phyloP scores from a whole-genome alignment of 2,888 invertebrate genomes.

The Coleophora flavipennella region DNA sequence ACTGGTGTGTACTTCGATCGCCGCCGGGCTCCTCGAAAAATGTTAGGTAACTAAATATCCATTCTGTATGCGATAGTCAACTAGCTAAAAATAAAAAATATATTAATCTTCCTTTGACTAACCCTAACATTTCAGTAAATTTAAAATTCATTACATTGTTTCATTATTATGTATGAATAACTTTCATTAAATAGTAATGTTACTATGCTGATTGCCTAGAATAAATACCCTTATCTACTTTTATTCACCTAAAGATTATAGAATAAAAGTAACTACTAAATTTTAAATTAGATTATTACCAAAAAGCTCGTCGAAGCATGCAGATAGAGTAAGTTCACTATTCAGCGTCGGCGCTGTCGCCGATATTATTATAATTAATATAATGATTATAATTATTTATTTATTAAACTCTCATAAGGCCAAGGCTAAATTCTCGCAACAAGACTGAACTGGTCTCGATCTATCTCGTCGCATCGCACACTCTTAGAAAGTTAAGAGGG shows the following conservation, averaged over 20 bases:
- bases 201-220: constrained; percentile 66
- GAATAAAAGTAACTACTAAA: constrained; percentile 68
- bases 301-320: constrained; percentile 74
- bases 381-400: constrained; percentile 53
- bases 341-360: constrained; percentile 58
- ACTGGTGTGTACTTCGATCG: constrained; percentile 41
- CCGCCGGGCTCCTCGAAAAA: constrained; percentile 29
- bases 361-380: constrained; percentile 49
- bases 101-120: constrained; percentile 67
- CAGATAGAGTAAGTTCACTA: constrained; percentile 68
- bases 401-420: constrained; percentile 71
- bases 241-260: constrained; percentile 67
- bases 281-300: constrained; percentile 71
- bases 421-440: constrained; percentile 73
- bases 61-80: constrained; percentile 62
- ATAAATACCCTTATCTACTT: constrained; percentile 71
- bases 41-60: constrained; percentile 50
- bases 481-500: constrained; percentile 8
- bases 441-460: constrained; percentile 59
- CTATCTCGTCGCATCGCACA: constrained; percentile 45
- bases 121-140: constrained; percentile 56
- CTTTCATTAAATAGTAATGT: constrained; percentile 61
- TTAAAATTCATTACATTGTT: constrained; percentile 57
- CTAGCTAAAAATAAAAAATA: constrained; percentile 73
- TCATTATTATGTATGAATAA: constrained; percentile 67